phyloP scores from a whole-genome alignment of 2,888 invertebrate genomes.

The Cantharis nigra region DNA sequence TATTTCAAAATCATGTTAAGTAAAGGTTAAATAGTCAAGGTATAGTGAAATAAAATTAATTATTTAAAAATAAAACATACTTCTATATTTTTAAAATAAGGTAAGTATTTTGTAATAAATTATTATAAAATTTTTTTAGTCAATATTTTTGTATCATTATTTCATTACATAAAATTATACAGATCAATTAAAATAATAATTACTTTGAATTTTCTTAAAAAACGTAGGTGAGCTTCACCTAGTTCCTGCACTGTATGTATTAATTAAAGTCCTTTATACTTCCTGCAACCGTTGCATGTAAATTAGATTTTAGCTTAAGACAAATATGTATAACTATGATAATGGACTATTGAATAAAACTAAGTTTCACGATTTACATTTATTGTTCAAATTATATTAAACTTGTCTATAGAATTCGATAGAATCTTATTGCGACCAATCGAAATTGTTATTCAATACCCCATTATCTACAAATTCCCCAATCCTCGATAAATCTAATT shows the following conservation, averaged over 20 bases:
- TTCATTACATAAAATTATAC: no score
- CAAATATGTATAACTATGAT: neutral
- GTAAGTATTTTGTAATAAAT: no score
- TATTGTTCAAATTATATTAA: neutral
- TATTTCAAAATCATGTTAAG: no score
- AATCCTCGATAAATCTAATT: conserved; percentile 27
- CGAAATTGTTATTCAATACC: conserved; percentile 27
- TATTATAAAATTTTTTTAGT: no score
- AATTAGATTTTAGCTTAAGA: neutral
- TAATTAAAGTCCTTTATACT: neutral
- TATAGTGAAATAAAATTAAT: no score
- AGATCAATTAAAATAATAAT: no score
- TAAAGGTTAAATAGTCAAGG: no score
- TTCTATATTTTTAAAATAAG: no score
- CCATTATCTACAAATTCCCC: conserved; percentile 25
- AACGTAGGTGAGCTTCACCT: no score
- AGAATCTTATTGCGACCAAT: conserved; percentile 21
- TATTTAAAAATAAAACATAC: no score
- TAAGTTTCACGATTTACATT: neutral
- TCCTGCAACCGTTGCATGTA: neutral
- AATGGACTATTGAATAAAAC: neutral
- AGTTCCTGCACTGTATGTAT: neutral
- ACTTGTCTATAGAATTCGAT: conserved; percentile 1
- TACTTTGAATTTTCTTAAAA: no score
- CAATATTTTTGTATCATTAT: no score